phyloP scores from a whole-genome alignment of 2,797 vertebrate species.

The Spondyliosoma cantharus region DNA sequence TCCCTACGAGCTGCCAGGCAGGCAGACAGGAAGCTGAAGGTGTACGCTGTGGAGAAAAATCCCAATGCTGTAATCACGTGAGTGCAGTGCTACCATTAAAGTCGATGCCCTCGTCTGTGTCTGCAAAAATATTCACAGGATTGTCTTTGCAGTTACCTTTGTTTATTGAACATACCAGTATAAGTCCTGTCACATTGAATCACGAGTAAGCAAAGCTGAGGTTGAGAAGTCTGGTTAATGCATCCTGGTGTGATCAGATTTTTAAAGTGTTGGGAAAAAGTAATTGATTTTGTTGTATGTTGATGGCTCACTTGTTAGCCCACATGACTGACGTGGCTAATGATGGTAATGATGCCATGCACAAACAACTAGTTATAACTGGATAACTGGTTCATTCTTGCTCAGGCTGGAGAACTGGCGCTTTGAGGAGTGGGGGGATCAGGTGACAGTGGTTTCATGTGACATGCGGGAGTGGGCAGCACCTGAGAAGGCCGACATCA shows the following conservation, averaged over 20 bases:
- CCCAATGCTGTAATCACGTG: constrained; percentile 95
- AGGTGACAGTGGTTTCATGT: constrained; percentile 92
- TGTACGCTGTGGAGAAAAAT: constrained; percentile 95
- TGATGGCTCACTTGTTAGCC: background rate
- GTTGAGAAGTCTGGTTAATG: background rate
- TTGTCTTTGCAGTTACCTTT: background rate
- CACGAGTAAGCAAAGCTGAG: background rate
- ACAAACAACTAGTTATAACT: too few species aligned
- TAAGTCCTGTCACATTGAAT: background rate
- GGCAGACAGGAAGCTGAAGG: constrained; percentile 87
- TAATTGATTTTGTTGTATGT: too few species aligned
- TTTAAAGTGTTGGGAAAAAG: background rate
- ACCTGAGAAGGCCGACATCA: constrained; percentile 93
- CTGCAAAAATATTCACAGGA: background rate
- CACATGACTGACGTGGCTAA: background rate
- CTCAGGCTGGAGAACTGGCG: constrained; percentile 93
- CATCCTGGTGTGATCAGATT: background rate
- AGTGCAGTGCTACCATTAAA: constrained; percentile 63
- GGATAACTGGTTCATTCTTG: background rate
- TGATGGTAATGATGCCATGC: background rate
- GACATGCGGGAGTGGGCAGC: constrained; percentile 95
- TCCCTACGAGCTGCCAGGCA: constrained; percentile 91
- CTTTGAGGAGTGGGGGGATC: constrained; percentile 96
- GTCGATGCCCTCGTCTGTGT: background rate
- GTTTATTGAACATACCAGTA: background rate